These are phyloP conservation scores for Meghimatium bilineatum DNA, from an alignment of 2,888 invertebrate species.

Conservation along the genomic window DNA sequence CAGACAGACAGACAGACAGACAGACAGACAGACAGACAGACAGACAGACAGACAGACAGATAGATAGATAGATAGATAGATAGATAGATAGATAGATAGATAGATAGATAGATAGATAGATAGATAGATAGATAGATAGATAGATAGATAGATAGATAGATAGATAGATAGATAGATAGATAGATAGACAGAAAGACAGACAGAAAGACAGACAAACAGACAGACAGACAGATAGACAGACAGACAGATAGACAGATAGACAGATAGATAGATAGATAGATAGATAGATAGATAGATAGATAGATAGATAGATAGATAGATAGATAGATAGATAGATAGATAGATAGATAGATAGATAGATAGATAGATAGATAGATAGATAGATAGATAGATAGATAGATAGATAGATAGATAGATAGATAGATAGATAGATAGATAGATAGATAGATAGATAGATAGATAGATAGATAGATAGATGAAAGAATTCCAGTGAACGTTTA, in stretches of 20 bases:
- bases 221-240: too few relatives aligned
- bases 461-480: constrained; percentile 3
- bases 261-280: constrained; percentile 5
- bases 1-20: background rate
- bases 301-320: constrained; percentile 29
- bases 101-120: constrained; percentile 9
- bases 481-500: too few relatives aligned
- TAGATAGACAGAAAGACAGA: too few relatives aligned
- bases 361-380: constrained; percentile 12
- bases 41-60: background rate
- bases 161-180: background rate
- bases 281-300: constrained; percentile 2
- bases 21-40: background rate
- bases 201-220: too few relatives aligned
- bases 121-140: constrained; percentile 13
- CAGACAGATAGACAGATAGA: too few relatives aligned
- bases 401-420: constrained; percentile 21
- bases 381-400: constrained; percentile 7
- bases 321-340: constrained; percentile 37
- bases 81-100: constrained; percentile 2
- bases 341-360: constrained; percentile 25
- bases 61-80: too few relatives aligned
- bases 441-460: constrained; percentile 30
- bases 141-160: constrained; percentile 12
- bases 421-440: constrained; percentile 30